Evolutionary conservation across 2,888 invertebrate genomes (phyloP).

Genomic region (Cephus pygmeus): DNA sequence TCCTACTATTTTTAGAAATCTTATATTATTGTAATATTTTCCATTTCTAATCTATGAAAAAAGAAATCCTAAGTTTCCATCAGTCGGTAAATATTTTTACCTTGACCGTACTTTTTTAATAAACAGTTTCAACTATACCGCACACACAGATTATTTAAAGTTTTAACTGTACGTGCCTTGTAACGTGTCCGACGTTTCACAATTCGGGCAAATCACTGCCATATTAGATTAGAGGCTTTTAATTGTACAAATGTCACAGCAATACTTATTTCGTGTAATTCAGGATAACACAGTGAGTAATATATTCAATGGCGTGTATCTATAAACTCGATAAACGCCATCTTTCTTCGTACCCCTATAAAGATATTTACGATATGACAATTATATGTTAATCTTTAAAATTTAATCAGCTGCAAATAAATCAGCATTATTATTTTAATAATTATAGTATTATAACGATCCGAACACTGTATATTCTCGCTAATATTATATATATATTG

Average conservation of each 20-base stretch:
- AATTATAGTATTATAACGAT: not conserved
- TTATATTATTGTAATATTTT: not conserved
- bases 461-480: not conserved
- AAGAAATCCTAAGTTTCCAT: not conserved
- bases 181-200: conserved; percentile 19
- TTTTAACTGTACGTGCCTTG: conserved; percentile 3
- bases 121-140: not conserved
- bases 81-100: not conserved
- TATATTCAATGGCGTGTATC: conserved; percentile 1
- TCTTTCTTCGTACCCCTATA: not conserved
- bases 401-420: not conserved
- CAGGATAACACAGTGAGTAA: conserved; percentile 4
- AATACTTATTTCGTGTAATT: conserved; percentile 4
- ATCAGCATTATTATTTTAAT: not conserved
- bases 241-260: conserved; percentile 10
- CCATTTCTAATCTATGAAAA: not conserved
- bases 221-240: conserved; percentile 15
- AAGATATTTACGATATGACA: not conserved
- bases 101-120: not conserved
- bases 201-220: conserved; percentile 22
- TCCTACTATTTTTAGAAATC: not conserved
- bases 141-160: no score
- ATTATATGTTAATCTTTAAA: not conserved
- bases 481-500: not conserved
- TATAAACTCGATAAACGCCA: not conserved